phyloP scores from a whole-genome alignment of 2,888 invertebrate genomes.

The Meta bourneti region DNA sequence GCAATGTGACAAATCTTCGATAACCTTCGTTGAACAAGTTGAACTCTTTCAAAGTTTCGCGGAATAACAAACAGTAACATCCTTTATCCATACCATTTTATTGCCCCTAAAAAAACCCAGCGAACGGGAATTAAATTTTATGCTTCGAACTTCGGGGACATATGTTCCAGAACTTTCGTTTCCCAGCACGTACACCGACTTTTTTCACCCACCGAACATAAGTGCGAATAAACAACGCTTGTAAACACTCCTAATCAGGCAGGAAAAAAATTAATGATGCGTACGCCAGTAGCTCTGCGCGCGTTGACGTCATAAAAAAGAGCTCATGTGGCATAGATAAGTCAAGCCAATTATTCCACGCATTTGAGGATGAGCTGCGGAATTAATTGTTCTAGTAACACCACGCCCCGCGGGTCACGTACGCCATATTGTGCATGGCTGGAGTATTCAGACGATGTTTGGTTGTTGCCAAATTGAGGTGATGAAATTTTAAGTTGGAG shows the following conservation, averaged over 20 bases:
- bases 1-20: not conserved
- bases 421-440: conserved; percentile 47
- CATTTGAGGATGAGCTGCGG: not conserved
- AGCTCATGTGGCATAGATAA: conserved; percentile 40
- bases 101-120: not conserved
- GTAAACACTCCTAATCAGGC: conserved; percentile 27
- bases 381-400: conserved; percentile 58
- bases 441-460: conserved; percentile 7
- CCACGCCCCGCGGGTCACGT: conserved; percentile 64
- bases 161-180: conserved; percentile 1
- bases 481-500: not conserved
- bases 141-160: not conserved
- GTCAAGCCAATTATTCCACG: conserved; percentile 56
- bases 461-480: not conserved
- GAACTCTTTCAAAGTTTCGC: not conserved
- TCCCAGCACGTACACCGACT: conserved; percentile 12
- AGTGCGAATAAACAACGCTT: conserved; percentile 38
- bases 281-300: not conserved
- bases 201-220: conserved; percentile 6
- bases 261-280: conserved; percentile 33
- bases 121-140: conserved; percentile 8
- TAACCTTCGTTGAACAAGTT: not conserved
- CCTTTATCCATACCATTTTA: not conserved
- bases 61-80: not conserved
- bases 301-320: conserved; percentile 55